A percentile compares a stretch with the other conserved stretches of the same genome.
Conservation (phyloP, 1,140 invertebrate genomes). For the Drosophila quadrilineata region DNA sequence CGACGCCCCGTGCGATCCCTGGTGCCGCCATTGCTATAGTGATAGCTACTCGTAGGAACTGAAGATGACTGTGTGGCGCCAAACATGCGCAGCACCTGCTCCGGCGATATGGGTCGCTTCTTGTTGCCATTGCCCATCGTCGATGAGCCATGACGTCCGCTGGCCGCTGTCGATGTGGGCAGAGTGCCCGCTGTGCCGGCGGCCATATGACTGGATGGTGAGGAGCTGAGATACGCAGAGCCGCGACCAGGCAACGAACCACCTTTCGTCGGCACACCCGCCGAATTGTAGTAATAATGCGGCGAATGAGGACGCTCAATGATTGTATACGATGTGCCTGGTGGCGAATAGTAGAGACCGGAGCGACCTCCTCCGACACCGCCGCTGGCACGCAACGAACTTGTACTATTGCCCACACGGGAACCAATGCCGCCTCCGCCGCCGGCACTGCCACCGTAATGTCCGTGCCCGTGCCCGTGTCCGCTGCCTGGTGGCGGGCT, state of each 20-base stretch:
- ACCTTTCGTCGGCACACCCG: conserved; percentile 81
- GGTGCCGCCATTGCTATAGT: conserved; percentile 79
- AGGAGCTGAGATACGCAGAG: conserved; percentile 85
- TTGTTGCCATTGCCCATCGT: conserved; percentile 82
- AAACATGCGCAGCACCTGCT: conserved; percentile 88
- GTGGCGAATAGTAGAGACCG: conserved; percentile 87
- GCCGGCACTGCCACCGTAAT: conserved; percentile 43
- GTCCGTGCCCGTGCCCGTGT: conserved; percentile 39
- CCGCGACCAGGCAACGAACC: conserved; percentile 81
- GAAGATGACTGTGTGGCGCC: conserved; percentile 82
- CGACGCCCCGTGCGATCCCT: conserved; percentile 81
- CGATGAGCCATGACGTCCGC: conserved; percentile 48
- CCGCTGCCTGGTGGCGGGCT: conserved; percentile 76
- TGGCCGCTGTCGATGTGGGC: conserved; percentile 75
- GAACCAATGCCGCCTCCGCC: conserved; percentile 50
- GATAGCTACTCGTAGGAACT: conserved; percentile 81
- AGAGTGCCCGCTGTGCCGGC: conserved; percentile 74
- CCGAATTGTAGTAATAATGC: conserved; percentile 82
- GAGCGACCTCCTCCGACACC: conserved; percentile 80
- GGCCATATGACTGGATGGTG: conserved; percentile 81
- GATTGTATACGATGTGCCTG: conserved; percentile 91
- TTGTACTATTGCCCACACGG: conserved; percentile 77
- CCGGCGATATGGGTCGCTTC: conserved; percentile 88
- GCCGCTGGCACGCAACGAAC: conserved; percentile 70
- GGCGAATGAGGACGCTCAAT: conserved; percentile 90